Conservation (phyloP, 2,888 invertebrate species). For the Pelosia muscerda region DNA sequence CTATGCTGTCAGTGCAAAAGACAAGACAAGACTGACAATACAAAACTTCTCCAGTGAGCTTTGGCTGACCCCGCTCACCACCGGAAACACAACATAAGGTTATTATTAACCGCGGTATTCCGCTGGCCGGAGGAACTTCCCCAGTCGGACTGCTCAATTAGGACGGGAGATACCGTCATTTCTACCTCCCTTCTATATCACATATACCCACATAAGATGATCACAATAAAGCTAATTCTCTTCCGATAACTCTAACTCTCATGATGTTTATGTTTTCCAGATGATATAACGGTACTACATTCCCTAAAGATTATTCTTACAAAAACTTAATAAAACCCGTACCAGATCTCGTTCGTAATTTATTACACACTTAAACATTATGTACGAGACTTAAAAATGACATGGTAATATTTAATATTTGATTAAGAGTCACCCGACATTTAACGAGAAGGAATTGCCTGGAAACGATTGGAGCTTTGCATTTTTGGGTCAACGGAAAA, state of each 20-base stretch:
- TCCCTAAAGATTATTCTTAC: background rate
- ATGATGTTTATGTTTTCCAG: background rate
- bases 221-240: background rate
- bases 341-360: slow-evolving; percentile 5
- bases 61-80: too few species aligned
- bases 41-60: too few species aligned
- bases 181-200: too few species aligned
- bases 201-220: too few species aligned
- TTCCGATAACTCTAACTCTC: too few species aligned
- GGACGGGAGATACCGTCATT: too few species aligned
- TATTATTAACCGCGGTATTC: too few species aligned
- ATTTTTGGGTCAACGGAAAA: slow-evolving; percentile 4
- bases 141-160: too few species aligned
- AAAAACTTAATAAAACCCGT: background rate
- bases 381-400: background rate
- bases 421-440: slow-evolving; percentile 9
- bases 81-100: too few species aligned
- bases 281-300: background rate
- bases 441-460: background rate
- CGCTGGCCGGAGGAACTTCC: too few species aligned
- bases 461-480: background rate
- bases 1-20: too few species aligned
- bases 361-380: slow-evolving; percentile 15
- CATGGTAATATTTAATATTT: slow-evolving; percentile 8
- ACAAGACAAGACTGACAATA: too few species aligned